These are phyloP conservation scores for Ginglymostoma cirratum DNA, from an alignment of 2,113 vertebrate species.

Conservation along the genomic window DNA sequence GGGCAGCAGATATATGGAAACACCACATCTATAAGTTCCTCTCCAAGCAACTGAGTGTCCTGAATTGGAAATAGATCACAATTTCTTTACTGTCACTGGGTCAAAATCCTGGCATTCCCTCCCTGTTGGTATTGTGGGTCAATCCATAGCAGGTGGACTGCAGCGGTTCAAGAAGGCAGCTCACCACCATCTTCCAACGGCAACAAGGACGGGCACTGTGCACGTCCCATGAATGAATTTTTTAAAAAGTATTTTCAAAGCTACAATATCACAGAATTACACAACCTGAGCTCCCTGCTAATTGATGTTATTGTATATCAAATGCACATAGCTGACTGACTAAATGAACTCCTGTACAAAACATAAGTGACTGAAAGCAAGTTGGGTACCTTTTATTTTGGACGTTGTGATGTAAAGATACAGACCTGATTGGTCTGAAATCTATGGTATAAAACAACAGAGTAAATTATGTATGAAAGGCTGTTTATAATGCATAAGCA, in stretches of 20 bases:
- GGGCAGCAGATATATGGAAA: too few relatives aligned
- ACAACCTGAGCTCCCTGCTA: too few relatives aligned
- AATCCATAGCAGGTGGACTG: neutral
- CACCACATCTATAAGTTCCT: too few relatives aligned
- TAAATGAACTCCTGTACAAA: too few relatives aligned
- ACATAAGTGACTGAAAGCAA: too few relatives aligned
- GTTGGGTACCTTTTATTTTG: too few relatives aligned
- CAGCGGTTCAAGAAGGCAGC: neutral
- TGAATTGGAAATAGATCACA: neutral
- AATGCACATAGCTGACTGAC: too few relatives aligned
- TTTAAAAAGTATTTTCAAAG: neutral
- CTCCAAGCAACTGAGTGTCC: neutral
- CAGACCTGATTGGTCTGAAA: too few relatives aligned
- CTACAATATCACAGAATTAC: too few relatives aligned
- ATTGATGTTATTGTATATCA: too few relatives aligned
- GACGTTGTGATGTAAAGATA: too few relatives aligned
- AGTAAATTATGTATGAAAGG: neutral
- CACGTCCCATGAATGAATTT: neutral
- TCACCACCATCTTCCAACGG: neutral
- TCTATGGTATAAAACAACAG: too few relatives aligned
- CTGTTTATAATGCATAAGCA: neutral
- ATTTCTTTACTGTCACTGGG: neutral
- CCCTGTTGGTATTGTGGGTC: neutral
- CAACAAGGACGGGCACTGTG: neutral
- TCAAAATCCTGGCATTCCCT: neutral